These are phyloP conservation scores for Sebastes minor DNA, from an alignment of 2,797 vertebrate species.

Conservation along the genomic window DNA sequence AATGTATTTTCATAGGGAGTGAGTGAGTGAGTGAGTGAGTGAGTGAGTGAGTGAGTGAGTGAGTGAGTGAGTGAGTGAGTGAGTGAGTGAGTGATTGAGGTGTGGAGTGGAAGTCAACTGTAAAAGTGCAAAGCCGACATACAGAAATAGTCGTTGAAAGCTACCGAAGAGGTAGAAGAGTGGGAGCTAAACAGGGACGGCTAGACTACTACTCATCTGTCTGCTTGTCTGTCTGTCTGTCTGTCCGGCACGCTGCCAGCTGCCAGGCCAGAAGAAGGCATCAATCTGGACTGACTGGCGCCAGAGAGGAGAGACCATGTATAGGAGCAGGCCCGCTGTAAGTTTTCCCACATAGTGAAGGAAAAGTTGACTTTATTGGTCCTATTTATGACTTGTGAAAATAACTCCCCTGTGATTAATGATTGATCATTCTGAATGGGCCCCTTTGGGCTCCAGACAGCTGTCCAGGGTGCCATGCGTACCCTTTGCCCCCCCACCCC, in stretches of 20 bases:
- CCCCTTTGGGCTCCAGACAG: slow-evolving; percentile 54
- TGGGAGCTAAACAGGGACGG: slow-evolving; percentile 58
- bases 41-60: not conserved
- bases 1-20: not conserved
- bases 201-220: slow-evolving; percentile 50
- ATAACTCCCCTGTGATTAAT: slow-evolving; percentile 67
- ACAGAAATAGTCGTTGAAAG: slow-evolving; percentile 65
- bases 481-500: not conserved
- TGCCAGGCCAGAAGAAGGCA: slow-evolving; percentile 69
- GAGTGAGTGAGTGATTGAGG: slow-evolving; percentile 31
- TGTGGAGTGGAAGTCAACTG: slow-evolving; percentile 29
- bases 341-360: slow-evolving; percentile 52
- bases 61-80: slow-evolving; percentile 6
- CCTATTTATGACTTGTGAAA: slow-evolving; percentile 68
- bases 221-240: slow-evolving; percentile 39
- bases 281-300: slow-evolving; percentile 67
- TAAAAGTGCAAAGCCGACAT: slow-evolving; percentile 49
- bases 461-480: slow-evolving; percentile 47
- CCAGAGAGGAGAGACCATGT: slow-evolving; percentile 58
- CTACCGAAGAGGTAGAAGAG: slow-evolving; percentile 40
- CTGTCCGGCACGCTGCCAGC: slow-evolving; percentile 46
- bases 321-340: slow-evolving; percentile 41
- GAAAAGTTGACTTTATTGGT: slow-evolving; percentile 51
- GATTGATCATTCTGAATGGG: slow-evolving; percentile 58
- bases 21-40: not conserved